Conservation (phyloP, 2,113 vertebrate genomes). For the Strix aluco region DNA sequence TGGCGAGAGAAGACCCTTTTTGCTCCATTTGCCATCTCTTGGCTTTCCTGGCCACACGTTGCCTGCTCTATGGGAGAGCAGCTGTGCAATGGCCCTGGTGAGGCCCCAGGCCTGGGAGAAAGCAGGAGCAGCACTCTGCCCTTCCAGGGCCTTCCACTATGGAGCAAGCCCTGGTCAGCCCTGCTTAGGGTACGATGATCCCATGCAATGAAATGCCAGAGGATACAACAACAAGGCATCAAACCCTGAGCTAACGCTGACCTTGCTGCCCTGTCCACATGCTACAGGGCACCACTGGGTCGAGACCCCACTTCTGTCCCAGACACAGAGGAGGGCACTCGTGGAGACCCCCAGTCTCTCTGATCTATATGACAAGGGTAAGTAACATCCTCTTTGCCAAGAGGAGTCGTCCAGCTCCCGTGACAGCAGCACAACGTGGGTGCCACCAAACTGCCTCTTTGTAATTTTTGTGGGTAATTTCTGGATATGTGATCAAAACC, state of each 20-base stretch:
- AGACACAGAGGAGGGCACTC: not conserved
- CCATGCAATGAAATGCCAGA: not conserved
- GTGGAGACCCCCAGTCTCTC: too few relatives aligned
- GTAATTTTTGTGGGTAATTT: too few relatives aligned
- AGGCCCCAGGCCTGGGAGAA: not conserved
- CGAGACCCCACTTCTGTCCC: not conserved
- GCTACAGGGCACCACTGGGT: not conserved
- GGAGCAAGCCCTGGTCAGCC: not conserved
- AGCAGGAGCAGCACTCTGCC: not conserved
- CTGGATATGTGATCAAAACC: too few relatives aligned
- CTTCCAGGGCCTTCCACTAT: not conserved
- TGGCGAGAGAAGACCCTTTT: not conserved
- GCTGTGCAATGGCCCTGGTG: not conserved
- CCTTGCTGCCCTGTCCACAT: not conserved
- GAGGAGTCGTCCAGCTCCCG: too few relatives aligned
- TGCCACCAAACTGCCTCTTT: too few relatives aligned
- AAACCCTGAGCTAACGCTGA: not conserved
- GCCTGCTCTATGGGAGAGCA: fast-evolving
- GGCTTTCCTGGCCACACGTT: not conserved
- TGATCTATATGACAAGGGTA: too few relatives aligned
- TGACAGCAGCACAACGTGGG: too few relatives aligned
- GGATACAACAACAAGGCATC: not conserved
- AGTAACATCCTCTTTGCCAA: too few relatives aligned
- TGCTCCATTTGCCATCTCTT: not conserved
- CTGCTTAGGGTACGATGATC: not conserved